phyloP scores from a whole-genome alignment of 2,888 invertebrate species.

The Leptogaster cylindrica region DNA sequence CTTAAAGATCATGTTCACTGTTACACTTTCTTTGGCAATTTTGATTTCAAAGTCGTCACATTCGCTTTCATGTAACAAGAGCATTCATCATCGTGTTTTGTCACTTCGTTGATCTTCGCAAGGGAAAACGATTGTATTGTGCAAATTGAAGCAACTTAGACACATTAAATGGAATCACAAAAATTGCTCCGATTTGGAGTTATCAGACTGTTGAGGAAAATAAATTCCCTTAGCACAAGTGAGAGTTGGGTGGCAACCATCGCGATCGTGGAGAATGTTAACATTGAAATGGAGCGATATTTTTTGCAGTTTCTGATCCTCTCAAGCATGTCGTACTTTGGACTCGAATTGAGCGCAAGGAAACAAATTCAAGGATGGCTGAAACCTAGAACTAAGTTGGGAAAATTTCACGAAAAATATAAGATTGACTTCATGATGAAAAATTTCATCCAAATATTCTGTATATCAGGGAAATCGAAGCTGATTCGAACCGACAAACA shows the following conservation, averaged over 20 bases:
- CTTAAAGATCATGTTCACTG: no score
- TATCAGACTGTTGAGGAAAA: constrained; percentile 11
- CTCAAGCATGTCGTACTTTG: no score
- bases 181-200: neutral
- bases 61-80: neutral
- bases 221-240: neutral
- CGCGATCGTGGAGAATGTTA: no score
- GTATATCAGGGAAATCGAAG: constrained; percentile 3
- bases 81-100: constrained; percentile 1
- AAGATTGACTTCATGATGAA: no score
- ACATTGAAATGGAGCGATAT: no score
- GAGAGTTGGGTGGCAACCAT: no score
- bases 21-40: neutral
- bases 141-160: neutral
- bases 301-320: no score
- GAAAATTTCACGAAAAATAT: no score
- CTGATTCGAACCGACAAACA: constrained; percentile 9
- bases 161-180: neutral
- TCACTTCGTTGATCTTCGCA: neutral
- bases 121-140: neutral
- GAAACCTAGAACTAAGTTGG: no score
- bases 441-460: no score
- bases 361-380: no score
- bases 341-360: no score
- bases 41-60: neutral